Evolutionary conservation across 2,888 invertebrate species (phyloP).

Genomic region (Eilema caniola): DNA sequence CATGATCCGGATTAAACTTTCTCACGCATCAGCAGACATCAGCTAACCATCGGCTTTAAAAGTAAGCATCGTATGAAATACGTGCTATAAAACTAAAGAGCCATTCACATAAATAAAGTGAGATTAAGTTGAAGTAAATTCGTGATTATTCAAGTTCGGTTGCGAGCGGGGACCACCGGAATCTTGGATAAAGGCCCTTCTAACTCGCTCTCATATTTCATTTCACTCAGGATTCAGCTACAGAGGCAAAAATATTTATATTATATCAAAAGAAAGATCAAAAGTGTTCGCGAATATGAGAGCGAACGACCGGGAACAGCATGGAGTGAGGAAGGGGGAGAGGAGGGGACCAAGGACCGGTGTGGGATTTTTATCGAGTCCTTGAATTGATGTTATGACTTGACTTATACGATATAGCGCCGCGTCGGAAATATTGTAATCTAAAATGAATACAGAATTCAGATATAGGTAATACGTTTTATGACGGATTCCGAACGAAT

Average conservation of each 20-base stretch:
- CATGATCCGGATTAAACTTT: slow-evolving; percentile 22
- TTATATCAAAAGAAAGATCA: slow-evolving; percentile 80
- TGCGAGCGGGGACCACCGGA: slow-evolving; percentile 48
- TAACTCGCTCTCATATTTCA: slow-evolving; percentile 66
- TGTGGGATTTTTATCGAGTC: slow-evolving; percentile 71
- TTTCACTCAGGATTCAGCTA: slow-evolving; percentile 71
- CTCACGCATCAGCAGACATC: slow-evolving; percentile 46
- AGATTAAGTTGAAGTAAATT: slow-evolving; percentile 62
- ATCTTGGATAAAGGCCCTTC: slow-evolving; percentile 53
- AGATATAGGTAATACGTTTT: slow-evolving; percentile 69
- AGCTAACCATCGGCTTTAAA: slow-evolving; percentile 39
- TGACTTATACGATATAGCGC: slow-evolving; percentile 67
- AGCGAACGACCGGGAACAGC: slow-evolving; percentile 57
- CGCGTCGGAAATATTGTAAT: slow-evolving; percentile 74
- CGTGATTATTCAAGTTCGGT: slow-evolving; percentile 65
- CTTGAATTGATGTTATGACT: slow-evolving; percentile 68
- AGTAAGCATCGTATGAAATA: slow-evolving; percentile 44
- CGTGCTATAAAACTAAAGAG: slow-evolving; percentile 52
- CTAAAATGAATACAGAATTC: slow-evolving; percentile 75
- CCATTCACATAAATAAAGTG: slow-evolving; percentile 59
- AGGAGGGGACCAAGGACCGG: slow-evolving; percentile 59
- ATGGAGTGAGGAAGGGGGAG: slow-evolving; percentile 54
- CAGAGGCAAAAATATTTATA: slow-evolving; percentile 76
- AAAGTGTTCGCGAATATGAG: slow-evolving; percentile 66
- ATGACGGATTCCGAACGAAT: slow-evolving; percentile 60